Evolutionary conservation across 2,797 vertebrate species (phyloP), one percentile per base, ranked within the genome.

Genomic region (Trematocara caparti): DNA sequence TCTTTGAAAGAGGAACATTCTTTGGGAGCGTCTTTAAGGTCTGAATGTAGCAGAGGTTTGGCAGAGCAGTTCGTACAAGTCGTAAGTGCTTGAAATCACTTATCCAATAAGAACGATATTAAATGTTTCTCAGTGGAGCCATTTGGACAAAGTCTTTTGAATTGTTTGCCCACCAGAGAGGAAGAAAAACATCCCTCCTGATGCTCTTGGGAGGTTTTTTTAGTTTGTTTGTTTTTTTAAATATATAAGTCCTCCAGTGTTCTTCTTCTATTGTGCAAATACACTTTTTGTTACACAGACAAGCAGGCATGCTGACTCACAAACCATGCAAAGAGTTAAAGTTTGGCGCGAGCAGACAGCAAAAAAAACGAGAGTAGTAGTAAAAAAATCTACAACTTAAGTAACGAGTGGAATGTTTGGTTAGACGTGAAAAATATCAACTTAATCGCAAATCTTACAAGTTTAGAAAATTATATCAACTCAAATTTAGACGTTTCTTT

Each of bases 1-100:
- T 81, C 86, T 91, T 51, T 88, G 82, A 92, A 76, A 93, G 93
- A 84, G 92, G 93, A 94, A 94, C 93, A 92, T 95, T 94, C 94
- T 94, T 94, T 95, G 94, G 93, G 90, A 93, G 89, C 93, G 90
- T 94, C 78, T 49, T 45, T 78, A 91, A 89, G 86, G 73, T 90
- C 86, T 90, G 83, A 87, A 87, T 87, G 89, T 86, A 86, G 89
- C 83, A 53, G 77, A 92, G 89, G 90, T 93, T 93, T 90, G 92
- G 91, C 90, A 93, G 90, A 96, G 95, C 95, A 96, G 95, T 94
- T 89, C 87, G 89, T 94, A 88, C 86, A 91, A 90, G 93, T 94
- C 90, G 76, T 94, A 96, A 97, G 96, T 96, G 97, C 96, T 96
- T 94, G 94, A 95, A 97, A 96, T 85, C 96, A 94, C 96, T 79